Evolutionary conservation across 2,888 invertebrate genomes (phyloP), one percentile per base, ranked within the genome.

Genomic region (Calameuta filiformis): DNA sequence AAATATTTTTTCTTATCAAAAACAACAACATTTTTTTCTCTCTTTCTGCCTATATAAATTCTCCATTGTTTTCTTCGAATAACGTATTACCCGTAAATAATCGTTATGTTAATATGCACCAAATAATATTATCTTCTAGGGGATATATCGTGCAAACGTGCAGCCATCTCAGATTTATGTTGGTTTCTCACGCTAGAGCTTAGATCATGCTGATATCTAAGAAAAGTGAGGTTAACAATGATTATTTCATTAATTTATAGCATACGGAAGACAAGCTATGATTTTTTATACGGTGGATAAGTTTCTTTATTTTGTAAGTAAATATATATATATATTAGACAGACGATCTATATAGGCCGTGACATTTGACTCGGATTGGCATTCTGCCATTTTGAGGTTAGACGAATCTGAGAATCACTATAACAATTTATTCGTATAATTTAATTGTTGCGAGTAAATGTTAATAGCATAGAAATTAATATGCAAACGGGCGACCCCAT

Each of bases 341-440:
- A 69, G 40, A 73, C 76, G 71, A 68, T 76, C 73, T 79, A 81
- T 80, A 82, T 80, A 83, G 77, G 77, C 80, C 82, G 81, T 79
- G 83, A 82, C 83, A 85, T 87, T 85, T 82, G 83, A 84, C 84
- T 84, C 81, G 77, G 68, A 76, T 74, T 87, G 86, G 87, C 85
- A 75, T 74, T 73, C 75, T 83, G 87, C 87, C 87, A 87, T 83
- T 81, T 74, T 79, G 68, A 56, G 40, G 40, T 56, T 56, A 15
- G 23, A 56, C 40, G 6, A 56, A 56, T 56, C 23, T 56, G 40
- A 56, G 40, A 56, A 56, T 56, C 40, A 56, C 23, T 23, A 23
- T 56, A 23, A 56, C 1, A 56, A 9, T 56, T 40, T 56, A 56
- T 56, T 23, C 40, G 40, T 56, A 23, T 56, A 15, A 40, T 40